Evolutionary conservation across 2,888 invertebrate genomes (phyloP), one percentile per base, ranked within the genome.

Genomic region (Silvanus unidentatus): DNA sequence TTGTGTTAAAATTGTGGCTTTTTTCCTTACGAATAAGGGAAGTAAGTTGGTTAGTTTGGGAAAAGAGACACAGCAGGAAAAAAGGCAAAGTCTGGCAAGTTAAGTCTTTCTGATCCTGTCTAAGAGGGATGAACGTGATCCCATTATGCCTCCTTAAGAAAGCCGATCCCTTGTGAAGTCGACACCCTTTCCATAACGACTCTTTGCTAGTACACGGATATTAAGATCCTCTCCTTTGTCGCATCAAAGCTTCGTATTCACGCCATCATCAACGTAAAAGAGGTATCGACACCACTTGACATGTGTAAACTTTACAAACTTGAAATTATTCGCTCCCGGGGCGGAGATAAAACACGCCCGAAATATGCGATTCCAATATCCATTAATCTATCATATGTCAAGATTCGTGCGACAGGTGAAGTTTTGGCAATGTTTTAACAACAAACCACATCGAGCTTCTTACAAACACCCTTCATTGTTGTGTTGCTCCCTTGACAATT

Each of bases 311-410:
- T 63, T 62, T 62, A 58, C 60, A 58, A 62, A 62, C 60, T 62
- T 55, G 59, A 60, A 64, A 63, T 64, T 63, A 62, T 60, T 55
- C 59, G 55, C 54, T 60, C 57, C 60, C 55, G 53, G n/a, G 57
- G 55, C 54, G 56, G 53, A 66, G 64, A 65, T 66, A 65, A 65
- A 63, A 64, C 62, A 60, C 47, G 45, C 52, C 56, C 56, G 59
- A 78, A 77, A 77, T 77, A 77, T 76, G 76, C 77, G 77, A 78
- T 79, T 79, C 81, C 82, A 81, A 82, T 82, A 82, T 81, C 82
- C 82, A 82, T 82, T 82, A 82, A 83, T 83, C 82, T 81, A 83
- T 83, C 83, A 82, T 75, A 76, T 75, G 81, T 82, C 82, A 49
- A 13, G 44, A 78, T 48, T 45, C 48, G 40, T 45, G 45, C 53